phyloP scores from a whole-genome alignment of 1,140 invertebrate species.

The Pollicipes pollicipes region DNA sequence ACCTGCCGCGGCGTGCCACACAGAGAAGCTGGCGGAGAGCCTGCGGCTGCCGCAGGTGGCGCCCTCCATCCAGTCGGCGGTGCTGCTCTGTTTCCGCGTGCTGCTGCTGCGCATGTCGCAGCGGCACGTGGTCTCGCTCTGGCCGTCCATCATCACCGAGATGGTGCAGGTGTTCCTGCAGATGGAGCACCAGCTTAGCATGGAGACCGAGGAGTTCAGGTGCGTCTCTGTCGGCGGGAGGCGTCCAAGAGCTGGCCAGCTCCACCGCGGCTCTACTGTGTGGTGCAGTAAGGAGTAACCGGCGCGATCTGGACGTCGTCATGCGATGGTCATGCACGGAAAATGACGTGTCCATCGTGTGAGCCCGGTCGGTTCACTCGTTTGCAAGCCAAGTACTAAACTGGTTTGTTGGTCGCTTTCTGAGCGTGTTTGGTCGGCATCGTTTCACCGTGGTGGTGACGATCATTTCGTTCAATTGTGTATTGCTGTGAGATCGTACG shows the following conservation, averaged over 20 bases:
- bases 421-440: too few species aligned
- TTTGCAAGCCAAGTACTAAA: too few species aligned
- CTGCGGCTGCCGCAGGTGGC: constrained; percentile 58
- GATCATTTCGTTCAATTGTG: too few species aligned
- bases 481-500: too few species aligned
- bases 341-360: too few species aligned
- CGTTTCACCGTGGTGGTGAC: too few species aligned
- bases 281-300: neutral
- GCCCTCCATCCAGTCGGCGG: constrained; percentile 66
- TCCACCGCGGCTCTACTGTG: neutral
- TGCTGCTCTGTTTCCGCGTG: constrained; percentile 80
- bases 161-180: constrained; percentile 78
- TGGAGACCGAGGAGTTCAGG: constrained; percentile 63
- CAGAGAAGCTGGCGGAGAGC: constrained; percentile 73
- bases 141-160: constrained; percentile 88
- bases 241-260: neutral
- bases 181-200: constrained; percentile 68
- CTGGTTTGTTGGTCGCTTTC: too few species aligned
- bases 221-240: constrained; percentile 23
- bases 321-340: too few species aligned
- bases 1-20: too few species aligned
- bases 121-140: constrained; percentile 68
- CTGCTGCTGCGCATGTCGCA: constrained; percentile 70
- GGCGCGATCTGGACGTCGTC: constrained; percentile 5
- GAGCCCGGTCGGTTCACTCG: too few species aligned